Evolutionary conservation across 2,797 vertebrate species (phyloP).

Genomic region (Aulostomus chinensis): DNA sequence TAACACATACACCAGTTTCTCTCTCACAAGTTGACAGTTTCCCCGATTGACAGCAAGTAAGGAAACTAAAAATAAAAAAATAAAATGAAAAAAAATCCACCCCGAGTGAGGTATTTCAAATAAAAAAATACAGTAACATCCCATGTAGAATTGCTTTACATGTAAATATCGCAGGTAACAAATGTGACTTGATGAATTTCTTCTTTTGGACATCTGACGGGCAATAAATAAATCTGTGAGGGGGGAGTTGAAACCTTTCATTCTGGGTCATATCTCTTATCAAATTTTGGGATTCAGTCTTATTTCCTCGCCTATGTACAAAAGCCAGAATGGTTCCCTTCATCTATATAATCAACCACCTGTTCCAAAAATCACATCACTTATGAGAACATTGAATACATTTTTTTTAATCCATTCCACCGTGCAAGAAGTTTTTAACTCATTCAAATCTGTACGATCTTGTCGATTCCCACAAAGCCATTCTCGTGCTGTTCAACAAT

Average conservation of each 20-base stretch:
- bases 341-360: slow-evolving; percentile 16
- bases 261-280: slow-evolving; percentile 2
- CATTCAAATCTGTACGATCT: slow-evolving; percentile 31
- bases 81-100: slow-evolving; percentile 5
- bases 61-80: slow-evolving; percentile 29
- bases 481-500: slow-evolving; percentile 45
- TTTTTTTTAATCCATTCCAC: slow-evolving; percentile 31
- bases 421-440: slow-evolving; percentile 42
- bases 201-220: slow-evolving; percentile 1
- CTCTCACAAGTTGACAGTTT: slow-evolving; percentile 57
- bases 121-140: slow-evolving; percentile 19
- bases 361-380: slow-evolving; percentile 34
- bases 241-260: slow-evolving; percentile 16
- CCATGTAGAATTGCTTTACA: slow-evolving; percentile 19
- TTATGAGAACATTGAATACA: slow-evolving; percentile 41
- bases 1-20: slow-evolving; percentile 66
- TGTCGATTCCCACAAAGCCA: slow-evolving; percentile 26
- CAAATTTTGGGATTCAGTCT: slow-evolving; percentile 34
- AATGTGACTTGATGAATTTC: slow-evolving; percentile 25
- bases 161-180: slow-evolving; percentile 28
- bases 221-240: slow-evolving; percentile 1
- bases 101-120: slow-evolving; percentile 54
- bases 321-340: slow-evolving; percentile 28
- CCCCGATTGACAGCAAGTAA: slow-evolving; percentile 36
- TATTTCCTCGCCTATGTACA: slow-evolving; percentile 29